Conservation (phyloP, 2,797 vertebrate genomes). For the Pseudomugil tenellus region DNA sequence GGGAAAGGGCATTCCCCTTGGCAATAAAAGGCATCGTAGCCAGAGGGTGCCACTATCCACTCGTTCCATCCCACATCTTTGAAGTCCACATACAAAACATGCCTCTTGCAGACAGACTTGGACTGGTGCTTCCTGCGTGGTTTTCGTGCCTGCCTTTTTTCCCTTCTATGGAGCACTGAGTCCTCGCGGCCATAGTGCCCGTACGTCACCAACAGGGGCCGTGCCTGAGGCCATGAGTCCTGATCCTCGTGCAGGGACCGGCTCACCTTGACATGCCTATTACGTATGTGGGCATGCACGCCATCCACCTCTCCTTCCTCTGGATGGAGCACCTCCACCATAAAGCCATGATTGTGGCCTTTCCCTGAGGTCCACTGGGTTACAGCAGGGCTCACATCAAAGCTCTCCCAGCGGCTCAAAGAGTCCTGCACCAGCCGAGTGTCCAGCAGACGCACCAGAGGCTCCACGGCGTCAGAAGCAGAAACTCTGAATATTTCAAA, state of each 20-base stretch:
- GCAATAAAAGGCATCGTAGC: conserved; percentile 98
- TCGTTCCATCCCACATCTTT: conserved; percentile 99
- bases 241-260: conserved; percentile 92
- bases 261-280: conserved; percentile 94
- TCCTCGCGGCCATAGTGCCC: conserved; percentile 94
- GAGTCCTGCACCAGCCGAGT: conserved; percentile 95
- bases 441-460: conserved; percentile 94
- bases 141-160: conserved; percentile 92
- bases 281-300: conserved; percentile 65
- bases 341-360: conserved; percentile 92
- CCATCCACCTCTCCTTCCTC: conserved; percentile 77
- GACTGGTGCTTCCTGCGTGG: conserved; percentile 90
- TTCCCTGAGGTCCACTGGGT: conserved; percentile 91
- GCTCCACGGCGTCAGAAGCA: conserved; percentile 80
- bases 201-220: conserved; percentile 95
- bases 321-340: conserved; percentile 94
- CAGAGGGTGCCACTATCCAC: conserved; percentile 98
- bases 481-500: conserved; percentile 94
- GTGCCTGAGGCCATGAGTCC: conserved; percentile 92
- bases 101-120: conserved; percentile 94
- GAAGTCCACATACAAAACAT: conserved; percentile 97
- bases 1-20: conserved; percentile 98
- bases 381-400: conserved; percentile 95
- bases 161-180: conserved; percentile 90
- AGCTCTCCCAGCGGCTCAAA: conserved; percentile 95